These are phyloP conservation scores for Nycticorax nycticorax DNA, from an alignment of 2,113 vertebrate species.

Conservation along the genomic window DNA sequence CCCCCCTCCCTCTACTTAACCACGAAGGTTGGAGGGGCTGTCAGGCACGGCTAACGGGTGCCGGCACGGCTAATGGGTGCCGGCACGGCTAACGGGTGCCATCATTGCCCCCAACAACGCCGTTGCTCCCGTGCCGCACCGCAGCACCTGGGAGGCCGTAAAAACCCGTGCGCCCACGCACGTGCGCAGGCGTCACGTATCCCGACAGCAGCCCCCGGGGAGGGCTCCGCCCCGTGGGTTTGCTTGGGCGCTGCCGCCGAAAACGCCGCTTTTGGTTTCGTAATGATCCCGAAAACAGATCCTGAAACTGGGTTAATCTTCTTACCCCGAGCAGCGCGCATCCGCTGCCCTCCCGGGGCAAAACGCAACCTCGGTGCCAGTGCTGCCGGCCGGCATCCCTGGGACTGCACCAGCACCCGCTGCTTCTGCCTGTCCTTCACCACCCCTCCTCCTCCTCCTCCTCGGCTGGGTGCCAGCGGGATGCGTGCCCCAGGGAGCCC, in stretches of 20 bases:
- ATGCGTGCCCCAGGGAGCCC: not conserved
- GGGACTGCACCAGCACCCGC: rapidly evolving
- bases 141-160: too few species aligned
- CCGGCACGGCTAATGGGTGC: too few species aligned
- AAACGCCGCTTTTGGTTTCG: not conserved
- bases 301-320: not conserved
- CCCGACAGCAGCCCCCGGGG: not conserved
- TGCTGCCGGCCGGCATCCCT: not conserved
- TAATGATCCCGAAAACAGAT: not conserved
- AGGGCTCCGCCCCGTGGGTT: rapidly evolving
- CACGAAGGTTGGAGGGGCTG: not conserved
- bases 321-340: not conserved
- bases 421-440: not conserved
- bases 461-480: not conserved
- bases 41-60: not conserved
- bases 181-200: not conserved
- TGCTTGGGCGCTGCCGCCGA: not conserved
- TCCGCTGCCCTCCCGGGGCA: not conserved
- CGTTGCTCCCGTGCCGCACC: too few species aligned
- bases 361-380: rapidly evolving
- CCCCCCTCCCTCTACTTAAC: not conserved
- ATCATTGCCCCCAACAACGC: too few species aligned
- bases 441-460: not conserved
- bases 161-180: too few species aligned
- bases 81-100: too few species aligned